Base-by-base conservation (phyloP, 1,140 invertebrate genomes). In the Bradysia coprophila region DNA sequence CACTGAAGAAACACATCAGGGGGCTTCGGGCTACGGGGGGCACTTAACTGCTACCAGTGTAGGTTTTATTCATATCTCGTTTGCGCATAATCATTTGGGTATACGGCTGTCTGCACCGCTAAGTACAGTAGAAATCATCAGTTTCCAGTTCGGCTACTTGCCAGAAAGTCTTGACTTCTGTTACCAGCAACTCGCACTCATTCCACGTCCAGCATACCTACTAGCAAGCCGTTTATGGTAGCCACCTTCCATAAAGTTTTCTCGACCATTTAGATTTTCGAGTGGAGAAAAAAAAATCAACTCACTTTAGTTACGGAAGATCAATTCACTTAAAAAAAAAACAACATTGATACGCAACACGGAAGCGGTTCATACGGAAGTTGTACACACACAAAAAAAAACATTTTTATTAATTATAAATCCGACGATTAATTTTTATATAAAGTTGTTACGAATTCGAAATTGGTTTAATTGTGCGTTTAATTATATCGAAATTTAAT, bases 141-240 rank as follows among this genome's bases (percentile, higher is more conserved):
- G 36, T 38, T 38, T 38, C 36, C 36, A 38, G 36, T 38, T 38
- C 36, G 36, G 36, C 36, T 38, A 38, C 36, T 38, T 38, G 36
- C 36, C 36, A 38, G 33, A 36, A 36, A 38, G 36, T 38, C 36
- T 38, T 38, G 36, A 38, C 36, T 38, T 38, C 36, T 38, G 36
- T 38, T 38, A 38, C 33, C 33, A 36, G 16, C 33, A 36, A 36
- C 36, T 38, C 36, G 18, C 36, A 38, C 18, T 38, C 36, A 38
- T 38, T 38, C 18, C 36, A 38, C n/a, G 18, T 38, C 36, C 18
- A 38, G 36, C 36, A 20, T 4, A 16, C 32, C 5, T 3, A 18
- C 36, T 18, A 38, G 16, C 16, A 20, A 38, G 5, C 36, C 4
- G 24, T 28, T 28, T 28, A 28, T 28, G 24, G 24, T 28, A 28